Conservation (phyloP, 2,888 invertebrate species). For the Drosophila barbarae region DNA sequence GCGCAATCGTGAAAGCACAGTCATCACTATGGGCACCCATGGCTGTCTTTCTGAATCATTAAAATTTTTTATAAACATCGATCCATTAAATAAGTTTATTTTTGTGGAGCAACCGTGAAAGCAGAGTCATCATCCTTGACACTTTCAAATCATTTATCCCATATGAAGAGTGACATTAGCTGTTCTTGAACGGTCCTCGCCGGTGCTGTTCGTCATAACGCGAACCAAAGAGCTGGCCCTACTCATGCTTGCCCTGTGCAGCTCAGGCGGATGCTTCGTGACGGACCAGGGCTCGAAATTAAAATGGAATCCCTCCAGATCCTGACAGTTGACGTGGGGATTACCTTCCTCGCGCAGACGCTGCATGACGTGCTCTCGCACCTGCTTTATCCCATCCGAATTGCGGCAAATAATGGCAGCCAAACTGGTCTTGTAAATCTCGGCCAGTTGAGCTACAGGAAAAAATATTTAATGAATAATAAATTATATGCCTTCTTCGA, state of each 20-base stretch:
- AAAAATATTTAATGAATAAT: neutral
- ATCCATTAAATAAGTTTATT: neutral
- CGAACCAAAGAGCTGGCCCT: constrained; percentile 58
- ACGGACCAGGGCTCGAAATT: constrained; percentile 82
- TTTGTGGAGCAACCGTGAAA: neutral
- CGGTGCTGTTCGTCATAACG: constrained; percentile 35
- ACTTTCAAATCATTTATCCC: neutral
- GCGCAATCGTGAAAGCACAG: constrained; percentile 2
- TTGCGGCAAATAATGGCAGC: constrained; percentile 89
- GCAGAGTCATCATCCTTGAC: neutral
- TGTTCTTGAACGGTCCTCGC: neutral
- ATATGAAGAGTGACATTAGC: constrained; percentile 16
- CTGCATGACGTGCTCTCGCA: constrained; percentile 87
- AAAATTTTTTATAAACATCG: neutral
- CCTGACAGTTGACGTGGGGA: constrained; percentile 83
- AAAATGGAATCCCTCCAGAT: constrained; percentile 82
- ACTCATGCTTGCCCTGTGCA: constrained; percentile 57
- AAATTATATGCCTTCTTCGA: neutral
- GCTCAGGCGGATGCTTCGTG: constrained; percentile 22
- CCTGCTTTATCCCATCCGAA: constrained; percentile 83
- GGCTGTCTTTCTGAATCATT: neutral
- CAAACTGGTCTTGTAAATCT: constrained; percentile 88
- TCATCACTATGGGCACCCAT: constrained; percentile 3
- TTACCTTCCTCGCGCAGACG: constrained; percentile 81
- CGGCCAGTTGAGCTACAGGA: constrained; percentile 85